phyloP scores from a whole-genome alignment of 2,113 vertebrate species.

The Lagopus muta region DNA sequence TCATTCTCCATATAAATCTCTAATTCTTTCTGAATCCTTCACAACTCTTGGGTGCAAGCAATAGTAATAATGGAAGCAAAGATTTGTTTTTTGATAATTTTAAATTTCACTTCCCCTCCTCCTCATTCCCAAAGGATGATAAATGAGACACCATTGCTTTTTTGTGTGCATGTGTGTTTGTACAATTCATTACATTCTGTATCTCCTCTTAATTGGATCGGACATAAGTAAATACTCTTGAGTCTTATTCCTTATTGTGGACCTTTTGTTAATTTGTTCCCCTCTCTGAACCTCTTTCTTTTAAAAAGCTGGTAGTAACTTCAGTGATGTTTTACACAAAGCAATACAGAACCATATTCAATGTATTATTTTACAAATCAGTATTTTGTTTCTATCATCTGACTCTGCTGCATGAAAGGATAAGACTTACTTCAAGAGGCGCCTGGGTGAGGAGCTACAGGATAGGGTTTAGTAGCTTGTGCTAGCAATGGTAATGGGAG shows the following conservation, averaged over 20 bases:
- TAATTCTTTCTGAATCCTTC: slow-evolving; percentile 20
- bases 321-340: neutral
- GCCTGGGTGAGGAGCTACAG: no score
- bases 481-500: no score
- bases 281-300: neutral
- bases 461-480: no score
- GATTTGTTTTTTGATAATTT: neutral
- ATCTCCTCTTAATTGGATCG: neutral
- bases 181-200: neutral
- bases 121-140: neutral
- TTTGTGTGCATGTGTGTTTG: neutral
- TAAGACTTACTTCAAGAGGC: no score
- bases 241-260: neutral
- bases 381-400: neutral
- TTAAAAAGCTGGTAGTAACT: neutral
- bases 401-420: neutral
- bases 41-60: neutral
- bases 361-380: neutral
- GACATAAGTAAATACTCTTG: neutral
- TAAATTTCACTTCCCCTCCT: neutral
- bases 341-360: neutral
- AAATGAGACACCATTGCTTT: neutral
- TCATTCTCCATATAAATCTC: neutral
- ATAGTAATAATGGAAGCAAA: neutral
- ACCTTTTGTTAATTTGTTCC: neutral